Evolutionary conservation across 2,113 vertebrate species (phyloP).

Genomic region (Apus apus): DNA sequence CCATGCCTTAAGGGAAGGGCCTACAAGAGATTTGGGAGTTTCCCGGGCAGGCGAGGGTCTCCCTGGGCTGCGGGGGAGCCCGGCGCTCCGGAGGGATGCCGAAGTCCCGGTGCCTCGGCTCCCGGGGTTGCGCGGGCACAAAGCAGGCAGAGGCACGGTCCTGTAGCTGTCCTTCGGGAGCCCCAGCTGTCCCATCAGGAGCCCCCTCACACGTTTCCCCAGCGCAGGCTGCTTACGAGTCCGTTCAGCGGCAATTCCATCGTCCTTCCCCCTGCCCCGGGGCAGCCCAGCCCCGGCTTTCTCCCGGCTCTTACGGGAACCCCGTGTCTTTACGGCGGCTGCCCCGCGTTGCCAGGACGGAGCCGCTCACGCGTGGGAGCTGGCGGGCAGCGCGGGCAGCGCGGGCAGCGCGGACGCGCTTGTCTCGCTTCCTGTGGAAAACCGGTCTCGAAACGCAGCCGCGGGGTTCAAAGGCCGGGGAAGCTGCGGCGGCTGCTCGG

Average conservation of each 20-base stretch:
- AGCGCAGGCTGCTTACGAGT: neutral
- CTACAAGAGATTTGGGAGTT: neutral
- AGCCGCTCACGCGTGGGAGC: neutral
- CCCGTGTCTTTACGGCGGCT: fast-evolving
- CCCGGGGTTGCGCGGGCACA: neutral
- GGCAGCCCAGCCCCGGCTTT: neutral
- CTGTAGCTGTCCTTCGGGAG: neutral
- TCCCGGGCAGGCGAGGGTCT: neutral
- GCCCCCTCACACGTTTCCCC: fast-evolving
- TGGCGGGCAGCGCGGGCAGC: neutral
- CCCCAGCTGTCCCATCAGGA: neutral
- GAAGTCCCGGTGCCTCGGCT: neutral
- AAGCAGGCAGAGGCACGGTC: neutral
- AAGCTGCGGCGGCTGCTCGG: neutral
- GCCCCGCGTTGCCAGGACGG: neutral
- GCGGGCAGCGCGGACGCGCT: neutral
- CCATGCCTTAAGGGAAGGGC: neutral
- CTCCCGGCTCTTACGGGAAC: fast-evolving
- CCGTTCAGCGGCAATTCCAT: neutral
- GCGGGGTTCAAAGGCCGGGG: neutral
- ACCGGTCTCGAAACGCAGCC: neutral
- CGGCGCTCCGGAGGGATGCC: neutral
- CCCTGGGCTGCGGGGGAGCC: neutral
- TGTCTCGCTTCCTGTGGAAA: neutral
- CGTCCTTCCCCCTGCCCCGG: neutral